Conservation (phyloP, 1,140 invertebrate species). For the Cydia strobilella region DNA sequence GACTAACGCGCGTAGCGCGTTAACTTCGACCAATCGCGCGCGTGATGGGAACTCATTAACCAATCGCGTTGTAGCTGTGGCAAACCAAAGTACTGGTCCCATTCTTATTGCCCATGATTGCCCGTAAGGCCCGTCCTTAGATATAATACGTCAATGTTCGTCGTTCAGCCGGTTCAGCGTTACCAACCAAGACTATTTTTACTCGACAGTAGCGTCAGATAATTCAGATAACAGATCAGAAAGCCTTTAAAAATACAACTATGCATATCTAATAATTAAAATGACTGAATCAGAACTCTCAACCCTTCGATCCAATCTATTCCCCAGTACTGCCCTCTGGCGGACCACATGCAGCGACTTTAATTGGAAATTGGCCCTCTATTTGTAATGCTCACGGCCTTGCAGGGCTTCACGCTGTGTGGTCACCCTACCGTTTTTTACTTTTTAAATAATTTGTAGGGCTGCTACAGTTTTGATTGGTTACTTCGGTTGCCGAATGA, state of each 20-base stretch:
- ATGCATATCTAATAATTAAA: constrained; percentile 10
- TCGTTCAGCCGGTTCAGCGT: too few relatives aligned
- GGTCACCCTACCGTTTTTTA: constrained; percentile 33
- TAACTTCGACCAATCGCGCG: too few relatives aligned
- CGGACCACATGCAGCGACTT: constrained; percentile 29
- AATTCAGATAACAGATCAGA: not conserved
- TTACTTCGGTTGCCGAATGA: not conserved
- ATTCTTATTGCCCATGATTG: too few relatives aligned
- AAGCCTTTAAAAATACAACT: not conserved
- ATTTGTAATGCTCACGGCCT: constrained; percentile 27
- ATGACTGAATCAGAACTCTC: constrained; percentile 14
- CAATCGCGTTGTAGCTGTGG: too few relatives aligned
- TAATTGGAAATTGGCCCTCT: constrained; percentile 37
- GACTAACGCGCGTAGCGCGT: too few relatives aligned
- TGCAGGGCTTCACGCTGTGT: constrained; percentile 33
- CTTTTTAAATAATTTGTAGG: constrained; percentile 30
- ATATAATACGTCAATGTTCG: too few relatives aligned
- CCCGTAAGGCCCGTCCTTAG: too few relatives aligned
- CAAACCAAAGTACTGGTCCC: too few relatives aligned
- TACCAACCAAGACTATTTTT: not conserved
- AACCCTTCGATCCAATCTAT: constrained; percentile 26
- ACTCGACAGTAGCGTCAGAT: constrained; percentile 6
- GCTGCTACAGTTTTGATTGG: not conserved
- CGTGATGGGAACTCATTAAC: too few relatives aligned
- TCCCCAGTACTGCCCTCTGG: constrained; percentile 28